These are phyloP conservation scores for Ellobium chinense DNA, from an alignment of 2,888 invertebrate genomes.

Conservation along the genomic window DNA sequence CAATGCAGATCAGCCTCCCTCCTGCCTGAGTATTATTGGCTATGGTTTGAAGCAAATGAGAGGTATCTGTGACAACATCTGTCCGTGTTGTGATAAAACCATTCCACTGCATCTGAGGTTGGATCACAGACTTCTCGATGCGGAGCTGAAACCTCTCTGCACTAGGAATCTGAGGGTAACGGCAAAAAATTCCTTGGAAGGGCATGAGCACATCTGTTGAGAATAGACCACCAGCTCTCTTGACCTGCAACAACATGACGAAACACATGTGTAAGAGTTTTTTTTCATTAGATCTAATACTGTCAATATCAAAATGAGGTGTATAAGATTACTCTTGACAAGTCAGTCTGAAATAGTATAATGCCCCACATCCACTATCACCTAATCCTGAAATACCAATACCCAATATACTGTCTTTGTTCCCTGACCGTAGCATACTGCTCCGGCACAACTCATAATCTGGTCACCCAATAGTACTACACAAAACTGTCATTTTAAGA, in stretches of 20 bases:
- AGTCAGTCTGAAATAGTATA: no score
- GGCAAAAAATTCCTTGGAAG: slow-evolving; percentile 66
- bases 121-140: slow-evolving; percentile 64
- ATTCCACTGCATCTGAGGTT: slow-evolving; percentile 32
- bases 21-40: slow-evolving; percentile 58
- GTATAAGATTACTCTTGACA: no score
- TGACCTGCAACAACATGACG: not conserved
- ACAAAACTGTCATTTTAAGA: no score
- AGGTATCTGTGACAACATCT: slow-evolving; percentile 44
- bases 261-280: no score
- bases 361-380: no score
- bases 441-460: no score
- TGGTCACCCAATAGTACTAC: no score
- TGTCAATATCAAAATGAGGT: no score
- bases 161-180: slow-evolving; percentile 53
- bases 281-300: no score
- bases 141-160: slow-evolving; percentile 63
- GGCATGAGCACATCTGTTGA: slow-evolving; percentile 9
- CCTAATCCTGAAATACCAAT: no score
- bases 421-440: no score
- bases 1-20: slow-evolving; percentile 64
- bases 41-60: slow-evolving; percentile 62
- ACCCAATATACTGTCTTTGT: no score
- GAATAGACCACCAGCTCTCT: slow-evolving; percentile 26
- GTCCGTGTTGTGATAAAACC: slow-evolving; percentile 10